These are phyloP conservation scores for Myzus persicae DNA, from an alignment of 1,140 invertebrate genomes.

Conservation along the genomic window DNA sequence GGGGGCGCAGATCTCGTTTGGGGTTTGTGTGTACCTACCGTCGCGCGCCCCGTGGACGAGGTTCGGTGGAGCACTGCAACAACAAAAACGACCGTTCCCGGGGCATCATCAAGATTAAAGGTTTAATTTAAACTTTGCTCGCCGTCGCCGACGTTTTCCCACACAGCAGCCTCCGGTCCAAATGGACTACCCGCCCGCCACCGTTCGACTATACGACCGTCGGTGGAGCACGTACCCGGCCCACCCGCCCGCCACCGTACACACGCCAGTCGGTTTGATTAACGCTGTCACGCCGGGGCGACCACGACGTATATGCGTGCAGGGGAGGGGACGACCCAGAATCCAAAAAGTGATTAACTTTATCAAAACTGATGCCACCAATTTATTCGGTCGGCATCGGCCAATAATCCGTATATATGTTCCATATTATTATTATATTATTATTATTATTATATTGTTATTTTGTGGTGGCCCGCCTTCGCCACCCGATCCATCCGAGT, in stretches of 20 bases:
- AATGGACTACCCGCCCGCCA: no score
- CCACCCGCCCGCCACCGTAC: not conserved
- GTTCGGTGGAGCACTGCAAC: not conserved
- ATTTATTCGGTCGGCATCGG: constrained; percentile 40
- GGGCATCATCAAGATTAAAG: constrained; percentile 46
- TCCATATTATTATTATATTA: constrained; percentile 8
- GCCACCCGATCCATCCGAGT: not conserved
- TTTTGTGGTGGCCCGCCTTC: not conserved
- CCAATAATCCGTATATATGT: constrained; percentile 2
- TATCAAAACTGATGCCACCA: constrained; percentile 42
- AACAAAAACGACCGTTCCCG: constrained; percentile 51
- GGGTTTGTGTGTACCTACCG: not conserved
- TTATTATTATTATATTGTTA: not conserved
- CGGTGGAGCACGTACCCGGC: not conserved
- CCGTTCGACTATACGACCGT: not conserved
- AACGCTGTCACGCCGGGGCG: not conserved
- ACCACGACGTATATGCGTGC: not conserved
- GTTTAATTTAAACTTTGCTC: constrained; percentile 56
- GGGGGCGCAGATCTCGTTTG: not conserved
- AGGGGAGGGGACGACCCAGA: not conserved
- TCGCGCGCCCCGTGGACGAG: not conserved
- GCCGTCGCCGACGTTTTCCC: constrained; percentile 10
- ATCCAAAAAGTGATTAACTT: constrained; percentile 43
- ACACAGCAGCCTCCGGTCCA: not conserved
- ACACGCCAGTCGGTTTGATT: not conserved